Percentiles rank a stretch among this genome's conserved stretches.
Conservation (phyloP, 2,888 invertebrate genomes). For the Empis stercorea region DNA sequence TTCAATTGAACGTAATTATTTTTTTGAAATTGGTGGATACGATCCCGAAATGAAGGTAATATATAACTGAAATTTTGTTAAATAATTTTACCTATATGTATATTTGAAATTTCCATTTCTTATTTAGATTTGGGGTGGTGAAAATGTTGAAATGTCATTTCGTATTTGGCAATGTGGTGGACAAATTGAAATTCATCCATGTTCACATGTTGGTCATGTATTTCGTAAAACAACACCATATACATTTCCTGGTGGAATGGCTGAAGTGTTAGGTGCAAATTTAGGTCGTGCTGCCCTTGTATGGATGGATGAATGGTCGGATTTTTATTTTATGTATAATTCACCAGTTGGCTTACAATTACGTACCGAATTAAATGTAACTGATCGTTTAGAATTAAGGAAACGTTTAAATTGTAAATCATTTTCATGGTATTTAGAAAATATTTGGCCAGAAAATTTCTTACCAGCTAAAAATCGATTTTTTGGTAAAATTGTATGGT, state of each 20-base stretch:
- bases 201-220: conserved; percentile 87
- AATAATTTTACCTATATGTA: neutral
- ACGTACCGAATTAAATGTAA: conserved; percentile 33
- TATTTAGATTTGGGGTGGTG: conserved; percentile 97
- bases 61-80: neutral
- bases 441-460: conserved; percentile 94
- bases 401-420: conserved; percentile 66
- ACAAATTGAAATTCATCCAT: conserved; percentile 77
- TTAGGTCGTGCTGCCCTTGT: conserved; percentile 85
- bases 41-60: conserved; percentile 72
- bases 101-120: neutral
- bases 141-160: conserved; percentile 94
- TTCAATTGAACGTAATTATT: conserved; percentile 72
- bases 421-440: conserved; percentile 88
- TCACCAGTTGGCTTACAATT: conserved; percentile 26
- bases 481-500: conserved; percentile 66
- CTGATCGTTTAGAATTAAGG: conserved; percentile 52
- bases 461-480: conserved; percentile 77
- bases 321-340: conserved; percentile 81
- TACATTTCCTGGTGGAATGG: conserved; percentile 84
- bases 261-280: conserved; percentile 68
- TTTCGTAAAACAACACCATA: conserved; percentile 91
- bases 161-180: conserved; percentile 95
- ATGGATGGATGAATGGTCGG: conserved; percentile 97
- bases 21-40: conserved; percentile 77